A percentile compares a stretch with the other conserved stretches of the same genome.
These are phyloP conservation scores for Hylaea fasciaria DNA, from an alignment of 2,888 invertebrate genomes.

Conservation along the genomic window DNA sequence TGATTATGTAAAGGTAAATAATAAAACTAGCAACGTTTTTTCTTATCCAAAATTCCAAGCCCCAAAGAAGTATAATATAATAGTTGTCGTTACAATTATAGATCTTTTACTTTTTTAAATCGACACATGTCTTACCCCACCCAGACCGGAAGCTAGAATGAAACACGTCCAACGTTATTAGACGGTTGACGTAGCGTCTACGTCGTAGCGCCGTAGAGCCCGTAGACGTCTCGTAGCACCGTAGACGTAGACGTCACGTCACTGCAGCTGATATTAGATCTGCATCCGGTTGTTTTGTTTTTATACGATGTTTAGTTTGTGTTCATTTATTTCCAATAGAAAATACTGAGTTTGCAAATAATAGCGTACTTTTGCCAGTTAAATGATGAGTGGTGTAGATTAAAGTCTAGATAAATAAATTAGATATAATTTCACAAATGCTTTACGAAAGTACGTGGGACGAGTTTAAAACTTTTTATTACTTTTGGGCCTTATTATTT, in stretches of 20 bases:
- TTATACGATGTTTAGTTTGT: conserved; percentile 7
- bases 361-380: too few relatives aligned
- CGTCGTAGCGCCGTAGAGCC: conserved; percentile 34
- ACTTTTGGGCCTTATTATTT: too few relatives aligned
- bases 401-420: too few relatives aligned
- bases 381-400: too few relatives aligned
- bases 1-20: too few relatives aligned
- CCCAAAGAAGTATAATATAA: too few relatives aligned
- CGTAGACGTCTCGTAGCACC: conserved; percentile 32
- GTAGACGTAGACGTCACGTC: conserved; percentile 34
- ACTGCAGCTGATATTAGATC: conserved; percentile 33
- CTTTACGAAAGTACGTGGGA: too few relatives aligned
- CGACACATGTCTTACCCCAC: not conserved
- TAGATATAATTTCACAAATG: too few relatives aligned
- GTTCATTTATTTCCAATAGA: conserved; percentile 1
- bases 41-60: too few relatives aligned
- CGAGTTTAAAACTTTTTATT: too few relatives aligned
- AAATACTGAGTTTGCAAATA: conserved; percentile 1
- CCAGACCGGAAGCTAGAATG: conserved; percentile 5
- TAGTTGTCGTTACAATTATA: not conserved
- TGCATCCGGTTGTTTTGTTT: conserved; percentile 17
- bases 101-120: too few relatives aligned
- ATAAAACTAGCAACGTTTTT: too few relatives aligned
- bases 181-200: conserved; percentile 31
- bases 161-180: conserved; percentile 17